phyloP scores from a whole-genome alignment of 2,888 invertebrate genomes.

The Orthosia gracilis region DNA sequence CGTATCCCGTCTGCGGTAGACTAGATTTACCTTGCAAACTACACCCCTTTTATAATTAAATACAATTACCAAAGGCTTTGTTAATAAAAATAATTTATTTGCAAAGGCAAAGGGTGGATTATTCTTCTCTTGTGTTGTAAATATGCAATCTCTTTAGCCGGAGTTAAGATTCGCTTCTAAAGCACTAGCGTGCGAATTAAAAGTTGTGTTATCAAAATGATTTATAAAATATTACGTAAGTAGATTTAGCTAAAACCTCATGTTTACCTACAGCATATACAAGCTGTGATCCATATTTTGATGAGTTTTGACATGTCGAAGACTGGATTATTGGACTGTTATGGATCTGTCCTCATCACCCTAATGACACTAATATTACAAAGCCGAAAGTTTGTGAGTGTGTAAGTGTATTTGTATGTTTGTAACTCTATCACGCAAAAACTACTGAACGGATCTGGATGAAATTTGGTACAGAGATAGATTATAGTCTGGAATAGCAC shows the following conservation, averaged over 20 bases:
- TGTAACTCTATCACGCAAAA: too few relatives aligned
- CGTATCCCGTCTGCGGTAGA: constrained; percentile 44
- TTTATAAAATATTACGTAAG: background rate
- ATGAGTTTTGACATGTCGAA: too few relatives aligned
- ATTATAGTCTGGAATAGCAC: too few relatives aligned
- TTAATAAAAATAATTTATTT: constrained; percentile 56
- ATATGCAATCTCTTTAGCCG: constrained; percentile 26
- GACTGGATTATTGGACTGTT: too few relatives aligned
- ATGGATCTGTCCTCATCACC: too few relatives aligned
- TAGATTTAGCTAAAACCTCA: background rate
- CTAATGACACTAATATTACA: too few relatives aligned
- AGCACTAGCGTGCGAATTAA: background rate
- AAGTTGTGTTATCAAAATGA: constrained; percentile 5
- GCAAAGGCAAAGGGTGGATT: constrained; percentile 29
- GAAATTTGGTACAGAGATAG: too few relatives aligned
- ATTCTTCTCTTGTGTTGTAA: constrained; percentile 36
- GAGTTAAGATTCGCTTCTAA: constrained; percentile 25
- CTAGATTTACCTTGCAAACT: constrained; percentile 64
- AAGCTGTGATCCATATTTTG: background rate
- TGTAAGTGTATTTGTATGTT: too few relatives aligned
- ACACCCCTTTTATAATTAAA: constrained; percentile 66
- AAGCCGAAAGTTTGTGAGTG: too few relatives aligned
- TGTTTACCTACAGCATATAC: background rate
- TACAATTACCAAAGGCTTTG: constrained; percentile 60
- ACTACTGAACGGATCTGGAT: too few relatives aligned